Conservation (phyloP, 1,140 invertebrate genomes). For the Subanguina moxae region DNA sequence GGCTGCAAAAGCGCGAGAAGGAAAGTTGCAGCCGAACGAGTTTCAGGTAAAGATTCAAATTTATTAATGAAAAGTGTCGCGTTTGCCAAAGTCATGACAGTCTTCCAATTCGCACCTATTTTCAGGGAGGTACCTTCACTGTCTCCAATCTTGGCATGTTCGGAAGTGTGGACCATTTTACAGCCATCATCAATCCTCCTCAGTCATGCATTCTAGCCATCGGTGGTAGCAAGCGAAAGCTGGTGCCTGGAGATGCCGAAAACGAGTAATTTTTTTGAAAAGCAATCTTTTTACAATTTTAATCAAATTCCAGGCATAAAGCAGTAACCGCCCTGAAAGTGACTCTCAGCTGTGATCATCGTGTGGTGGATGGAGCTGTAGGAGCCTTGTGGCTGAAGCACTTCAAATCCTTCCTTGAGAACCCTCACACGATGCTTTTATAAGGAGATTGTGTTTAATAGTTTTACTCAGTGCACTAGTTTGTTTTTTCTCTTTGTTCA, state of each 20-base stretch:
- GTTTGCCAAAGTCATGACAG: too few species aligned
- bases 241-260: slow-evolving; percentile 61
- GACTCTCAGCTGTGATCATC: slow-evolving; percentile 70
- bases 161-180: slow-evolving; percentile 69
- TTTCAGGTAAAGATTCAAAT: slow-evolving; percentile 82
- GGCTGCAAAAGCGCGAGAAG: slow-evolving; percentile 82
- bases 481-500: too few species aligned
- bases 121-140: slow-evolving; percentile 70
- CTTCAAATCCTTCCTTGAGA: slow-evolving; percentile 66
- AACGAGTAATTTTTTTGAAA: slow-evolving; percentile 10
- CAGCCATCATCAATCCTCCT: slow-evolving; percentile 71
- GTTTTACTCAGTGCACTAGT: too few species aligned
- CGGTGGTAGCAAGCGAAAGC: slow-evolving; percentile 64
- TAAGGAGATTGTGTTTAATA: slow-evolving; percentile 54
- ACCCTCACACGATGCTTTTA: slow-evolving; percentile 69
- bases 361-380: slow-evolving; percentile 72
- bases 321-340: slow-evolving; percentile 66
- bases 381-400: slow-evolving; percentile 70
- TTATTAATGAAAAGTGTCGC: too few species aligned
- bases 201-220: slow-evolving; percentile 71
- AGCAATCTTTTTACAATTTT: neutral
- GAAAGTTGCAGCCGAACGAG: slow-evolving; percentile 90
- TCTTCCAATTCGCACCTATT: too few species aligned
- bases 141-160: slow-evolving; percentile 98
- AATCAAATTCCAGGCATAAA: slow-evolving; percentile 5